phyloP scores from a whole-genome alignment of 2,113 vertebrate genomes.

The Fregata magnificens region DNA sequence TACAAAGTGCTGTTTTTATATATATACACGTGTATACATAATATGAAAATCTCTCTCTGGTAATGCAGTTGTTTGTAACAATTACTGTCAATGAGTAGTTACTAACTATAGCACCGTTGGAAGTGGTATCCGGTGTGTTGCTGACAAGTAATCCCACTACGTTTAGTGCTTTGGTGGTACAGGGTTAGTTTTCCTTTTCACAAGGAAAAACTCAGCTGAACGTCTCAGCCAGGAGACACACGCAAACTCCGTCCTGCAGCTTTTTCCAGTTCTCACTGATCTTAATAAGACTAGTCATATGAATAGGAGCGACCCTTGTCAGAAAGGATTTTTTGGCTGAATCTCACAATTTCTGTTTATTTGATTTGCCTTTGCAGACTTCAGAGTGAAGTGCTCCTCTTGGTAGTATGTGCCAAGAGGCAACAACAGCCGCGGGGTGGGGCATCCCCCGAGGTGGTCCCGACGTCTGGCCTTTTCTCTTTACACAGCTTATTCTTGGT shows the following conservation, averaged over 20 bases:
- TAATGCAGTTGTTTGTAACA: not conserved
- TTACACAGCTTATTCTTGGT: not conserved
- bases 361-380: not conserved
- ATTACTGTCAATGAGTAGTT: not conserved
- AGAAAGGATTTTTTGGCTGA: not conserved
- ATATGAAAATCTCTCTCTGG: not conserved
- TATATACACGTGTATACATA: not conserved
- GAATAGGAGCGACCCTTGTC: not conserved
- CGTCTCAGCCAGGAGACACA: not conserved
- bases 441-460: not conserved
- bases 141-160: not conserved
- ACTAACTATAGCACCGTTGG: not conserved
- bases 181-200: slow-evolving; percentile 3
- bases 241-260: not conserved
- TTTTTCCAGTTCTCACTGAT: slow-evolving; percentile 16
- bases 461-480: not conserved
- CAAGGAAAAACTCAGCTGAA: not conserved
- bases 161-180: not conserved
- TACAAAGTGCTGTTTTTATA: not conserved
- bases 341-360: not conserved
- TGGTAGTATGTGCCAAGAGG: not conserved
- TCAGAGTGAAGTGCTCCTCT: not conserved
- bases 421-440: not conserved
- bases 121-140: not conserved
- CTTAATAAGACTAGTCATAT: not conserved